A percentile compares a stretch with the other conserved stretches of the same genome.
phyloP scores from a whole-genome alignment of 92 coral and sea anemone species.

The Galaxea fascicularis region DNA sequence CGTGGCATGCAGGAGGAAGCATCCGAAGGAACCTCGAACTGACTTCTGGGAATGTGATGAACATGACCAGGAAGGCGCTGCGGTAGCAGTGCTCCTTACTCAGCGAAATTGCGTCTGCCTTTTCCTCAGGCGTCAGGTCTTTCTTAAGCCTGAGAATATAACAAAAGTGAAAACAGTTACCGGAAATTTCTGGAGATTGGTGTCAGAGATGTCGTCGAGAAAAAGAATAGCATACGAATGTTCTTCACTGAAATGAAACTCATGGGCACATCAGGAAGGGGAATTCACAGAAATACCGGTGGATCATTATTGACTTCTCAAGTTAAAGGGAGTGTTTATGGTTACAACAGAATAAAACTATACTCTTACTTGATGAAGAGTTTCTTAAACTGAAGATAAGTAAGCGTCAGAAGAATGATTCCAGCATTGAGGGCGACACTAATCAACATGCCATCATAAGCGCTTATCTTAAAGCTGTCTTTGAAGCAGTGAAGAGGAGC shows the following conservation, averaged over 20 bases:
- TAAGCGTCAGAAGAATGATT: conserved; percentile 47
- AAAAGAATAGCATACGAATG: no score
- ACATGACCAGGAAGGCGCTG: conserved; percentile 75
- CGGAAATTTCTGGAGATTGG: background rate
- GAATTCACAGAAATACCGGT: no score
- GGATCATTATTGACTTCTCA: background rate
- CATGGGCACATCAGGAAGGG: no score
- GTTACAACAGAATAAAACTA: background rate
- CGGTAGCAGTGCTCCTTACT: conserved; percentile 69
- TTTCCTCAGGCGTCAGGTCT: conserved; percentile 43
- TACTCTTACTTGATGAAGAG: background rate
- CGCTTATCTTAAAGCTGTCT: conserved; percentile 69
- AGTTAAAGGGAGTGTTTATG: background rate
- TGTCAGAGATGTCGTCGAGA: background rate
- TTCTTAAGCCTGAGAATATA: conserved; percentile 11
- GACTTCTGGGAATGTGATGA: conserved; percentile 77
- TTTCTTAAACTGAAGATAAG: conserved; percentile 58
- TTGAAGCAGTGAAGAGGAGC: conserved; percentile 80
- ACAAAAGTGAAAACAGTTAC: background rate
- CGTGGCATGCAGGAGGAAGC: conserved; percentile 76
- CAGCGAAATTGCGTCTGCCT: conserved; percentile 38
- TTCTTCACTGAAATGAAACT: no score
- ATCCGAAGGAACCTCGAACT: conserved; percentile 79
- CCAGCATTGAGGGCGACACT: conserved; percentile 61
- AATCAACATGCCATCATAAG: conserved; percentile 60